Conservation (phyloP, 2,888 invertebrate species). For the Heliconius hortense region DNA sequence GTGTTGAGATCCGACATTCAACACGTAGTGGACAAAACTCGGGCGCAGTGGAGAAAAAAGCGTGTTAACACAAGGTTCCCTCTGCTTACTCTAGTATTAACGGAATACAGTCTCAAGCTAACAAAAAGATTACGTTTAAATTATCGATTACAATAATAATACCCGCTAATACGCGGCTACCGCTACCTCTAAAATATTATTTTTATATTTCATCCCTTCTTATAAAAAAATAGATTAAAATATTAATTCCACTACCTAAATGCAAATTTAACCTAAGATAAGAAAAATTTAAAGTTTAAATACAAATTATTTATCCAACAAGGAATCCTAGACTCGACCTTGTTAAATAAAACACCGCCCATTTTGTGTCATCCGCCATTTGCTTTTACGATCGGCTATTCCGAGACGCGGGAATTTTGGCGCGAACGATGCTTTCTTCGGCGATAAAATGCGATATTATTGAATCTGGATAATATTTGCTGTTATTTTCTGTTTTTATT, state of each 20-base stretch:
- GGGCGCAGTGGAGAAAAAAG: no score
- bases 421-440: constrained; percentile 42
- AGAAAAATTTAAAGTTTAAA: constrained; percentile 15
- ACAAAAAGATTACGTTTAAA: no score
- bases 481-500: constrained; percentile 17
- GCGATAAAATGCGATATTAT: constrained; percentile 32
- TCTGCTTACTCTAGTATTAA: no score
- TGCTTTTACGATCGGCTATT: constrained; percentile 47
- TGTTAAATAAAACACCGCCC: constrained; percentile 37
- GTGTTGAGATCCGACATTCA: no score
- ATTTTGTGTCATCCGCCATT: constrained; percentile 43
- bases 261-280: neutral
- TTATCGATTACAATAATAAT: no score
- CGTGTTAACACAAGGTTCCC: no score
- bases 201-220: no score
- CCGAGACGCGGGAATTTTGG: constrained; percentile 45
- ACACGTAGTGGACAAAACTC: no score
- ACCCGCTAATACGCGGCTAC: no score
- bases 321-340: constrained; percentile 28
- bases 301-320: constrained; percentile 32
- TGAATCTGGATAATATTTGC: constrained; percentile 21
- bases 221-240: neutral
- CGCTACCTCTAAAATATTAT: no score
- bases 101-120: no score
- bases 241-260: neutral